Conservation (phyloP, 2,888 invertebrate genomes). For the Malachius bipustulatus region DNA sequence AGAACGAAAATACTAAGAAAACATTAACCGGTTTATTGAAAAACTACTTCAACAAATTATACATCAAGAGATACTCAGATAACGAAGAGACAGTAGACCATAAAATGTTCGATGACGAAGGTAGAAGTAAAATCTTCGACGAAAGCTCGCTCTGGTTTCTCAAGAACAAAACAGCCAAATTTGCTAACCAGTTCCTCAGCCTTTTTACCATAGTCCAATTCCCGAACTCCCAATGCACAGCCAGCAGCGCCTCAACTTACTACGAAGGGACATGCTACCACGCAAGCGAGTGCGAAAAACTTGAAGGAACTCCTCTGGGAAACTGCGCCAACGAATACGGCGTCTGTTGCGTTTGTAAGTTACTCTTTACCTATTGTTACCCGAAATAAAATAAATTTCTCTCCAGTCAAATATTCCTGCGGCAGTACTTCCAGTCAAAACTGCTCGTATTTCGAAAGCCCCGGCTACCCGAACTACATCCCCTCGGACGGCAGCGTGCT, state of each 20-base stretch:
- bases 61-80: conserved; percentile 18
- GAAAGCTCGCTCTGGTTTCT: conserved; percentile 12
- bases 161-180: conserved; percentile 30
- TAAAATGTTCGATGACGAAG: background rate
- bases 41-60: conserved; percentile 23
- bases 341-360: conserved; percentile 66
- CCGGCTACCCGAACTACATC: conserved; percentile 48
- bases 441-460: conserved; percentile 61
- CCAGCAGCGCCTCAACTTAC: conserved; percentile 40
- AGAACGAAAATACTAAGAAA: conserved; percentile 17
- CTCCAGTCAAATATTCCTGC: conserved; percentile 53
- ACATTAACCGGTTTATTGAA: conserved; percentile 23
- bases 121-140: background rate
- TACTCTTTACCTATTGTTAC: conserved; percentile 8
- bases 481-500: conserved; percentile 26
- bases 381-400: background rate
- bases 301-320: conserved; percentile 52
- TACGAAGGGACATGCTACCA: conserved; percentile 62
- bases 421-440: conserved; percentile 49
- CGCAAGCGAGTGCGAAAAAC: conserved; percentile 49
- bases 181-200: conserved; percentile 45
- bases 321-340: conserved; percentile 62
- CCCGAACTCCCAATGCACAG: conserved; percentile 49
- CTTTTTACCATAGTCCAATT: conserved; percentile 61
- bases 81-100: conserved; percentile 10